phyloP scores from a whole-genome alignment of 2,888 invertebrate genomes.

The Hoplodrina blanda region DNA sequence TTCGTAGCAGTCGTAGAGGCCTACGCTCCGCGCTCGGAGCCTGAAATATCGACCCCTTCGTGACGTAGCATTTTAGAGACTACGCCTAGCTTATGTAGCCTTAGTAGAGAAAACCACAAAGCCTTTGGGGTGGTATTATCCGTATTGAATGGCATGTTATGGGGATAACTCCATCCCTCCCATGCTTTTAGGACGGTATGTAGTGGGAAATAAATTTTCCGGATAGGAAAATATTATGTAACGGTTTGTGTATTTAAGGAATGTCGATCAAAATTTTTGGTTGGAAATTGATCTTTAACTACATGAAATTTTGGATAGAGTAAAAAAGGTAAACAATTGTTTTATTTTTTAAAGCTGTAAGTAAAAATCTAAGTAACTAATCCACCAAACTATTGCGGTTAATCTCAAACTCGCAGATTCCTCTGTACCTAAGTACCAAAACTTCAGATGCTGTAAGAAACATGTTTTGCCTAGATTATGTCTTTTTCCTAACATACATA shows the following conservation, averaged over 20 bases:
- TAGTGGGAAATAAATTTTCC: slow-evolving; percentile 4
- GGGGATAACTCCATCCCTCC: slow-evolving; percentile 32
- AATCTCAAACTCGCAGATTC: slow-evolving; percentile 29
- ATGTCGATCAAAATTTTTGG: not conserved
- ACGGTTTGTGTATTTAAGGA: not conserved
- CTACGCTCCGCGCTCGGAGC: slow-evolving; percentile 38
- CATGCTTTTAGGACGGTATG: slow-evolving; percentile 16
- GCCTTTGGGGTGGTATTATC: slow-evolving; percentile 71
- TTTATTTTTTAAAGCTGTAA: not conserved
- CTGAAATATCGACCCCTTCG: slow-evolving; percentile 47
- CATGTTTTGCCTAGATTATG: slow-evolving; percentile 58
- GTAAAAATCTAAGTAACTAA: not conserved
- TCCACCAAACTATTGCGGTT: slow-evolving; percentile 1
- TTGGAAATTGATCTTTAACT: not conserved
- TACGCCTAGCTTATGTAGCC: slow-evolving; percentile 63
- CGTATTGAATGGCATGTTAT: slow-evolving; percentile 48
- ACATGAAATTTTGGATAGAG: not conserved
- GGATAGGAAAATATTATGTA: not conserved
- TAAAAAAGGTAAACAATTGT: not conserved
- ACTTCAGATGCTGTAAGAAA: slow-evolving; percentile 60
- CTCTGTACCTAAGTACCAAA: slow-evolving; percentile 66
- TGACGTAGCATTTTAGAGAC: slow-evolving; percentile 40
- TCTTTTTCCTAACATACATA: slow-evolving; percentile 39
- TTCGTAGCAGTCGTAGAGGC: slow-evolving; percentile 58
- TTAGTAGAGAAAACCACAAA: slow-evolving; percentile 75